Percentiles rank a stretch among this genome's conserved stretches.
Conservation (phyloP, 2,888 invertebrate genomes). For the Colostygia pectinataria region DNA sequence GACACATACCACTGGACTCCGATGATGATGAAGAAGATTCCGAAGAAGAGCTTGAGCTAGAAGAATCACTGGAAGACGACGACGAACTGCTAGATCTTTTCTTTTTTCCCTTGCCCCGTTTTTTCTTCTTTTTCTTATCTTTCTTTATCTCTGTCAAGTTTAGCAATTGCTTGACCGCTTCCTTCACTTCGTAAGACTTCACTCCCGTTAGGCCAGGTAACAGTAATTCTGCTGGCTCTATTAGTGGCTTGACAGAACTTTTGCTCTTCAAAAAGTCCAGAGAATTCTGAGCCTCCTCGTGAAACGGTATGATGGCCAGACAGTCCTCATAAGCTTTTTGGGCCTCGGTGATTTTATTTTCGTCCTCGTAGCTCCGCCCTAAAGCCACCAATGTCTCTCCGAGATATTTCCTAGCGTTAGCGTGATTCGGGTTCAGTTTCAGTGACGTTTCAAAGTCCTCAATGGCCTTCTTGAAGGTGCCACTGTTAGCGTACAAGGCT, state of each 20-base stretch:
- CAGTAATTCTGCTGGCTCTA: conserved; percentile 84
- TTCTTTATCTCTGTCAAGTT: conserved; percentile 83
- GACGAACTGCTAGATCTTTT: conserved; percentile 85
- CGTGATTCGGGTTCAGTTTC: conserved; percentile 93
- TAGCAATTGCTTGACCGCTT: conserved; percentile 85
- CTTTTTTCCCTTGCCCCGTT: conserved; percentile 85
- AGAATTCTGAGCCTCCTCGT: conserved; percentile 93
- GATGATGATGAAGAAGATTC: conserved; percentile 84
- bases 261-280: conserved; percentile 91
- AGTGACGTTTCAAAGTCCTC: conserved; percentile 97
- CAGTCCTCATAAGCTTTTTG: conserved; percentile 93
- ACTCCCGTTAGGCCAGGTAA: conserved; percentile 83
- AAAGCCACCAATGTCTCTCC: conserved; percentile 95
- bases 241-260: conserved; percentile 82
- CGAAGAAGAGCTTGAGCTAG: conserved; percentile 84
- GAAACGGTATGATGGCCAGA: conserved; percentile 91
- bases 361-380: conserved; percentile 94
- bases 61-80: conserved; percentile 87
- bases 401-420: conserved; percentile 96
- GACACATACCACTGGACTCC: conserved; percentile 75
- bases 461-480: conserved; percentile 96
- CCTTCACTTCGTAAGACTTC: conserved; percentile 85
- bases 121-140: conserved; percentile 86
- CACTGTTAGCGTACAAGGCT: conserved; percentile 96
- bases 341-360: conserved; percentile 92